Evolutionary conservation across 2,888 invertebrate genomes (phyloP), one percentile per base, ranked within the genome.

Genomic region (Tetropium fuscum): DNA sequence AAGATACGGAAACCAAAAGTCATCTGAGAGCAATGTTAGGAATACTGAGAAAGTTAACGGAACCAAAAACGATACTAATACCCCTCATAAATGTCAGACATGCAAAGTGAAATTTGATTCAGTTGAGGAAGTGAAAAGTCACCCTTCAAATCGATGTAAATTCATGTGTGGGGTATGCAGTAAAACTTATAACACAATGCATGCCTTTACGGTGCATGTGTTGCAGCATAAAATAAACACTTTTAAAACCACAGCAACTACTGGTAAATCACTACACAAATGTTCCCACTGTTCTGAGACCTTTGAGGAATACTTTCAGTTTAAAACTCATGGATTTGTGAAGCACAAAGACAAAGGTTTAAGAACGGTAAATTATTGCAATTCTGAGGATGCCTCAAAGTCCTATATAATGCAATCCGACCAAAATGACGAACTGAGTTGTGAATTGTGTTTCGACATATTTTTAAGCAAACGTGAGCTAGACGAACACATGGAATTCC

Each of bases 401-500:
- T 7, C 10, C 7, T 5, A 2, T 18, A 16, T 10, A 11, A 7
- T 11, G 3, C n/a, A 4, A 4, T 27, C 16, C 19, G 19, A 30
- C 0, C 8, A 40, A 45, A 8, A 38, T 8, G n/a, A n/a, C n/a
- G 58, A 66, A 25, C 27, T 62, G 2, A 58, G 51, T 10, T 73
- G 72, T 40, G 66, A 70, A 6, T 36, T 63, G 3, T 73, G 73
- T 41, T 69, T 61, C 18, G 68, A 70, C 34, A 54, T 68, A 4
- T 73, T 73, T 38, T 10, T 38, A 5, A 53, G 63, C 1, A 61
- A 60, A 43, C 34, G 45, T 3, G 63, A 67, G 15, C 59, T 69
- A 15, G 60, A 68, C 2, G 58, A 69, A n/a, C 73, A 73, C 41
- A 66, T 69, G 56, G 60, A 63, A 5, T 68, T 70, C 30, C 72